Conservation (phyloP, 2,113 vertebrate species). For the Oncorhynchus tshawytscha region DNA sequence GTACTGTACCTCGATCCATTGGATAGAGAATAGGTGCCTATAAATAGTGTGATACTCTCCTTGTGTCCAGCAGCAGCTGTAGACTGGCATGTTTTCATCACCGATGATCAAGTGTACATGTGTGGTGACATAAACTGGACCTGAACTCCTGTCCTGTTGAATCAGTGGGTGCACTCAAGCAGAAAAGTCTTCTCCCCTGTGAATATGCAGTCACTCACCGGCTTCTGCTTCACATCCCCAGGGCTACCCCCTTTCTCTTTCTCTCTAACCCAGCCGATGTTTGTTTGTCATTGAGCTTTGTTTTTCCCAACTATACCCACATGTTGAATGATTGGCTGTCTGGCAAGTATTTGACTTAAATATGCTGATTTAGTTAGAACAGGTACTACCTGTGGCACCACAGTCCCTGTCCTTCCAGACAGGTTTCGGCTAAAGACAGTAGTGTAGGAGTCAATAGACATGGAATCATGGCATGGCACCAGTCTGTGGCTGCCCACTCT, state of each 20-base stretch:
- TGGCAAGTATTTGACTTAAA: not conserved
- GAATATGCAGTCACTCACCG: slow-evolving; percentile 48
- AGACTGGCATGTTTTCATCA: slow-evolving; percentile 66
- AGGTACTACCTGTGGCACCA: not conserved
- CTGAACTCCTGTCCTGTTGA: slow-evolving; percentile 69
- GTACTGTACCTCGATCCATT: not conserved
- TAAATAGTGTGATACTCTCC: slow-evolving; percentile 21
- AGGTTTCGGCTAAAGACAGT: slow-evolving; percentile 12
- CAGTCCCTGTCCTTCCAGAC: not conserved
- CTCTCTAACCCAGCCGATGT: not conserved
- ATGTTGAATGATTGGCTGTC: slow-evolving; percentile 1
- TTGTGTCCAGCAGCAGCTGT: slow-evolving; percentile 57
- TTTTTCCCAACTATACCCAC: slow-evolving; percentile 56
- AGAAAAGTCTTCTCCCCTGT: slow-evolving; percentile 61
- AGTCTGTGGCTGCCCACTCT: not conserved
- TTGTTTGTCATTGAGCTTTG: slow-evolving; percentile 35
- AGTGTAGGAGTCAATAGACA: slow-evolving; percentile 9
- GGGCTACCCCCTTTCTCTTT: slow-evolving; percentile 8
- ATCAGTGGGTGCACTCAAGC: slow-evolving; percentile 63
- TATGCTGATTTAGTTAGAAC: not conserved
- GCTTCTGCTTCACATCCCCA: slow-evolving; percentile 14
- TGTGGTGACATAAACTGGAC: slow-evolving; percentile 70
- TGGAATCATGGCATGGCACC: not conserved
- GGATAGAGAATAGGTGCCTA: not conserved
- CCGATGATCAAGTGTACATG: slow-evolving; percentile 56